Percentiles rank a stretch among this genome's conserved stretches.
Evolutionary conservation across 2,888 invertebrate species (phyloP).

Genomic region (Nycteola revayana): DNA sequence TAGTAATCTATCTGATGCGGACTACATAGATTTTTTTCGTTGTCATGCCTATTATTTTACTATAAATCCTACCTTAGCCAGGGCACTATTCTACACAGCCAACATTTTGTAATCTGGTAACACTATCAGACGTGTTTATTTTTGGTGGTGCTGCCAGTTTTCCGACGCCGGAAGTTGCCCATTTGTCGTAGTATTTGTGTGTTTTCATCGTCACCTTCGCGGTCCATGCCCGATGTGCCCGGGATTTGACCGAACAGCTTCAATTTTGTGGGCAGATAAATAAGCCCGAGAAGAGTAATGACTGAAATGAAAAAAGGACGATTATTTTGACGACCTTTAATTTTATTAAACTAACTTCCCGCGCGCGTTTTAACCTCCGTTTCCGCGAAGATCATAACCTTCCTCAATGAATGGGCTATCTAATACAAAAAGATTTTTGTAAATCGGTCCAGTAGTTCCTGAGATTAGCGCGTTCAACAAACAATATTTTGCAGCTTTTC

Average conservation of each 20-base stretch:
- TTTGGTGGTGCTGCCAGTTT: constrained; percentile 57
- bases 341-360: no score
- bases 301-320: no score
- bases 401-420: no score
- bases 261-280: constrained; percentile 85
- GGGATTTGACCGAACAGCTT: constrained; percentile 84
- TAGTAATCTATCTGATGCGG: no score
- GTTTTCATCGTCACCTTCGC: constrained; percentile 86
- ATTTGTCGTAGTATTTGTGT: constrained; percentile 85
- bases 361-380: neutral
- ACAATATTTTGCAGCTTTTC: no score
- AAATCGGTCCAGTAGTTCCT: no score
- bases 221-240: constrained; percentile 63
- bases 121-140: constrained; percentile 67
- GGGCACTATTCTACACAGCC: constrained; percentile 8
- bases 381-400: no score
- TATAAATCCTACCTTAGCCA: neutral
- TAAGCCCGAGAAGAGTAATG: constrained; percentile 85
- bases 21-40: no score
- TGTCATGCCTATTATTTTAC: no score
- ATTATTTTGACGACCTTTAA: no score
- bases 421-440: no score
- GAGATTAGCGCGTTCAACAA: no score
- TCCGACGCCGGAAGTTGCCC: constrained; percentile 83
- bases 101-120: constrained; percentile 12